Conservation (phyloP, 2,797 vertebrate genomes). For the Oreonectes daqikongensis region DNA sequence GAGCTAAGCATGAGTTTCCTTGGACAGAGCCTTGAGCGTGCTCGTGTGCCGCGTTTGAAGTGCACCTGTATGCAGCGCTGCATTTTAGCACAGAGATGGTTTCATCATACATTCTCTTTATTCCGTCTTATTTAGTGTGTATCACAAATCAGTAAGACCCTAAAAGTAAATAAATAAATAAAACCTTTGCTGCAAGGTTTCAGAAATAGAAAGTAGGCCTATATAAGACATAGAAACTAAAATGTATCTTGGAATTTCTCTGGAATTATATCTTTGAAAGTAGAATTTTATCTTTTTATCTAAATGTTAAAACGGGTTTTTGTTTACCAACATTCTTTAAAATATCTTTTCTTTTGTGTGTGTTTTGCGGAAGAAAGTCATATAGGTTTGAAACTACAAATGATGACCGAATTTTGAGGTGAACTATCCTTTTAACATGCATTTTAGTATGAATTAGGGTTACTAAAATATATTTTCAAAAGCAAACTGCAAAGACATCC, state of each 20-base stretch:
- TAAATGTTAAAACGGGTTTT: too few species aligned
- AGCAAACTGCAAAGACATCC: conserved; percentile 17
- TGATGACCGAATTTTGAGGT: too few species aligned
- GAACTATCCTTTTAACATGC: too few species aligned
- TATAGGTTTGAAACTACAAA: too few species aligned
- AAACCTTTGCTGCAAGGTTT: neutral
- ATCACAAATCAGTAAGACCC: neutral
- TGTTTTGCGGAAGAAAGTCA: too few species aligned
- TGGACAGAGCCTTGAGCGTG: conserved; percentile 26
- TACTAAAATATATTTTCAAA: neutral
- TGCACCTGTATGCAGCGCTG: neutral
- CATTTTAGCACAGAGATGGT: conserved; percentile 14
- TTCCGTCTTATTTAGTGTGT: conserved; percentile 9
- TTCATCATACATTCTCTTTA: conserved; percentile 24
- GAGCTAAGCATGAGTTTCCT: conserved; percentile 18
- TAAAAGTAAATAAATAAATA: neutral
- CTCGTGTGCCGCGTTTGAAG: conserved; percentile 10
- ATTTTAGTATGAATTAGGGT: too few species aligned
- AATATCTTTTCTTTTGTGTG: too few species aligned
- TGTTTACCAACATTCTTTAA: too few species aligned
- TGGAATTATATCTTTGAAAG: neutral
- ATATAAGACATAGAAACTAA: too few species aligned
- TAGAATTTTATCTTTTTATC: too few species aligned
- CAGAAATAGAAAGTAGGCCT: too few species aligned
- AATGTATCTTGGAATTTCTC: neutral